These are phyloP conservation scores for Pararge aegeria DNA, from an alignment of 1,140 invertebrate genomes.

Conservation along the genomic window DNA sequence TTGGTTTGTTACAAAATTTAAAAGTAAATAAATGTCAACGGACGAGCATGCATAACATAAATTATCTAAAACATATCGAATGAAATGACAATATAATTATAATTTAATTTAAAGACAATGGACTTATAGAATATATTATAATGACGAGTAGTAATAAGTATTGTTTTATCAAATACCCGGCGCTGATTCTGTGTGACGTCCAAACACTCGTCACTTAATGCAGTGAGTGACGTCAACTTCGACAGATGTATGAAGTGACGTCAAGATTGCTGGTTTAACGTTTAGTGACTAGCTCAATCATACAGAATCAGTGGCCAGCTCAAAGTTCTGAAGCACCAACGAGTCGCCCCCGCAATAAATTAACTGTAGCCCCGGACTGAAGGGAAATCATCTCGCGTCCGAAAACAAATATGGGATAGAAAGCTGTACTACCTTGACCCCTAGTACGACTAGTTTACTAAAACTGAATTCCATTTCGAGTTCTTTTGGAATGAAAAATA, in stretches of 20 bases:
- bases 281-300: too few relatives aligned
- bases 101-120: conserved; percentile 28
- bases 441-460: too few relatives aligned
- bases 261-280: too few relatives aligned
- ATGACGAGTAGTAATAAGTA: conserved; percentile 17
- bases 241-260: too few relatives aligned
- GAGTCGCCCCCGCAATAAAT: conserved; percentile 35
- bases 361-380: conserved; percentile 17
- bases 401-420: too few relatives aligned
- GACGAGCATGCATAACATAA: conserved; percentile 24
- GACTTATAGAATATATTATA: conserved; percentile 34
- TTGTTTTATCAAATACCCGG: conserved; percentile 13
- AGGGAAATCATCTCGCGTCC: neutral
- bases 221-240: too few relatives aligned
- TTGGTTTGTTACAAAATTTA: conserved; percentile 15
- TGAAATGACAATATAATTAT: conserved; percentile 25
- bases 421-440: too few relatives aligned
- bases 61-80: conserved; percentile 24
- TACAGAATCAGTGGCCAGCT: too few relatives aligned
- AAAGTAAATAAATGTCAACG: conserved; percentile 31
- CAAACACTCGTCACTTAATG: too few relatives aligned
- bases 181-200: too few relatives aligned
- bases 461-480: too few relatives aligned
- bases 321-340: conserved; percentile 37
- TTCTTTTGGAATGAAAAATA: too few relatives aligned